A percentile compares a stretch with the other conserved stretches of the same genome.
phyloP scores from a whole-genome alignment of 2,113 vertebrate species.

The Patagioenas fasciata region DNA sequence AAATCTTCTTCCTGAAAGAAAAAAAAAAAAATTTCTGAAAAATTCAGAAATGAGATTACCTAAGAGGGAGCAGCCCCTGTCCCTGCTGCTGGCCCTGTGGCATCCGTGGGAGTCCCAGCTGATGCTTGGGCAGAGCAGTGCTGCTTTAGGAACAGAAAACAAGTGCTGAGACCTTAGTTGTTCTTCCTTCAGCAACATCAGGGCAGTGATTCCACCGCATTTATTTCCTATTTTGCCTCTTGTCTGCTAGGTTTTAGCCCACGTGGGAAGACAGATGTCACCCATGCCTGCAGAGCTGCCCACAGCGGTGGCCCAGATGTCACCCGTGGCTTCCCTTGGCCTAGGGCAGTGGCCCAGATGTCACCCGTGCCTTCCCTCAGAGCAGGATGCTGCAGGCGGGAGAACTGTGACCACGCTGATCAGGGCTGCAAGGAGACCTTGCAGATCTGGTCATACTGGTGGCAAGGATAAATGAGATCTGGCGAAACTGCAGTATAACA shows the following conservation, averaged over 20 bases:
- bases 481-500: neutral
- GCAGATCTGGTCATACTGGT: neutral
- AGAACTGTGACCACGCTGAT: neutral
- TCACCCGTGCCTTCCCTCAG: neutral
- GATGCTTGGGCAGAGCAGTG: fast-evolving
- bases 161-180: neutral
- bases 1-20: neutral
- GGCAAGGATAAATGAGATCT: neutral
- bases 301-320: neutral
- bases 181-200: neutral
- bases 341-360: neutral
- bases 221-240: neutral
- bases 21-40: neutral
- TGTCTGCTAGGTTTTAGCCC: neutral
- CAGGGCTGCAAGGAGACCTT: neutral
- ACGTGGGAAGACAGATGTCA: neutral
- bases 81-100: neutral
- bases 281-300: neutral
- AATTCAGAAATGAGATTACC: neutral
- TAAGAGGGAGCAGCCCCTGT: neutral
- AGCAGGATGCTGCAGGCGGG: neutral
- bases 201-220: neutral
- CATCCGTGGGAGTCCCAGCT: neutral
- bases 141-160: neutral
- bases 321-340: neutral